Evolutionary conservation across 2,888 invertebrate species (phyloP).

Genomic region (Nymphalis polychloros): DNA sequence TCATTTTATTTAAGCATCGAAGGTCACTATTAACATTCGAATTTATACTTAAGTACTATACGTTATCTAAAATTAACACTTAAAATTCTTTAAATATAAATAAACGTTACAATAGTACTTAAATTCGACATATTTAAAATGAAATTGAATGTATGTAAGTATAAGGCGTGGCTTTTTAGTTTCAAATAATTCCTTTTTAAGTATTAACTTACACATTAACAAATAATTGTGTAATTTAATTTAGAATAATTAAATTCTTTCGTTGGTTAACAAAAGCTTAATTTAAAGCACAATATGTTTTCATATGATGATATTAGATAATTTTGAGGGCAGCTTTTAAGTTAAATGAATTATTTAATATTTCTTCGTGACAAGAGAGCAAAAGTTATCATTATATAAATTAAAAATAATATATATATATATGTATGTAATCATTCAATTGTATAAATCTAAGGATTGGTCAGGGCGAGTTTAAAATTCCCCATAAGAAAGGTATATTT

Average conservation of each 20-base stretch:
- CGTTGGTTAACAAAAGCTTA: slow-evolving; percentile 3
- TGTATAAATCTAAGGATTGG: slow-evolving; percentile 15
- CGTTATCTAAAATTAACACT: neutral
- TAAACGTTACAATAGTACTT: slow-evolving; percentile 9
- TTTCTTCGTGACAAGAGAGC: neutral
- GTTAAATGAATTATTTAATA: neutral
- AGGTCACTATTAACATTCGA: slow-evolving; percentile 69
- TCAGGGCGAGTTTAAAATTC: slow-evolving; percentile 10
- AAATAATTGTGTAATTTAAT: slow-evolving; percentile 39
- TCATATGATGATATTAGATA: neutral
- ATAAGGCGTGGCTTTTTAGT: slow-evolving; percentile 50
- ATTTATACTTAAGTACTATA: slow-evolving; percentile 19
- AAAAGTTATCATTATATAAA: no score
- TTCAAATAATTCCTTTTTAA: slow-evolving; percentile 49
- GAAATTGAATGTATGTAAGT: neutral
- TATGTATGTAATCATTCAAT: slow-evolving; percentile 12
- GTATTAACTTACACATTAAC: slow-evolving; percentile 56
- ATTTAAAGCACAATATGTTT: slow-evolving; percentile 3
- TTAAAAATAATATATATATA: slow-evolving; percentile 3
- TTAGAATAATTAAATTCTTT: slow-evolving; percentile 2
- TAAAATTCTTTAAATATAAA: neutral
- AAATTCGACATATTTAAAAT: neutral
- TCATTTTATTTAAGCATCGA: slow-evolving; percentile 49
- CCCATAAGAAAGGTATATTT: slow-evolving; percentile 23
- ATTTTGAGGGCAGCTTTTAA: neutral